phyloP scores from a whole-genome alignment of 2,888 invertebrate genomes.

The Drosophila colorata region DNA sequence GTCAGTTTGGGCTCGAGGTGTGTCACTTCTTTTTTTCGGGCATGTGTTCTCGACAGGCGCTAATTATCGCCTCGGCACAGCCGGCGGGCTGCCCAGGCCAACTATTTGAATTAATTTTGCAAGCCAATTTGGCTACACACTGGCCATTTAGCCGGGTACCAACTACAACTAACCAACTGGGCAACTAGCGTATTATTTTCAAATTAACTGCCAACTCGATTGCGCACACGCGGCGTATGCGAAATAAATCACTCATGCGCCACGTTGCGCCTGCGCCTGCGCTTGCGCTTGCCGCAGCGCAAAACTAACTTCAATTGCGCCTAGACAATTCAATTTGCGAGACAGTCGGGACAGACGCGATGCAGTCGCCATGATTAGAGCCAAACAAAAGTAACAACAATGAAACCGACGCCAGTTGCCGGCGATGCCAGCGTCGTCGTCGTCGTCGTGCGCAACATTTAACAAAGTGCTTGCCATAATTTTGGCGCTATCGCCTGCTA shows the following conservation, averaged over 20 bases:
- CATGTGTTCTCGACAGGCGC: slow-evolving; percentile 78
- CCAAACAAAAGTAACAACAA: slow-evolving; percentile 43
- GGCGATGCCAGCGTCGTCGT: slow-evolving; percentile 8
- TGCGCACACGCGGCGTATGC: slow-evolving; percentile 79
- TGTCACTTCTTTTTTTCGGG: slow-evolving; percentile 41
- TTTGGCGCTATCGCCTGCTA: slow-evolving; percentile 73
- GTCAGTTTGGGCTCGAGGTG: slow-evolving; percentile 53
- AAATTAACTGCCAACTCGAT: slow-evolving; percentile 71
- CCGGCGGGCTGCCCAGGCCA: slow-evolving; percentile 45
- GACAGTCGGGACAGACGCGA: slow-evolving; percentile 66
- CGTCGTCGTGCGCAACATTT: slow-evolving; percentile 71
- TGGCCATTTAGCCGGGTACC: slow-evolving; percentile 7
- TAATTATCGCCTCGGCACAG: slow-evolving; percentile 76
- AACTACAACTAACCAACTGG: slow-evolving; percentile 13
- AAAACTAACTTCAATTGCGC: slow-evolving; percentile 52
- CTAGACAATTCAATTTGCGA: slow-evolving; percentile 76
- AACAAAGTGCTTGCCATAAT: slow-evolving; percentile 80
- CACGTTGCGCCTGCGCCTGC: slow-evolving; percentile 46
- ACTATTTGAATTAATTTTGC: slow-evolving; percentile 70
- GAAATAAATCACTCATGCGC: slow-evolving; percentile 80
- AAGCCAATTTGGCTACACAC: slow-evolving; percentile 60
- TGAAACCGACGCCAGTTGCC: slow-evolving; percentile 38
- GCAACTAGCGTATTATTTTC: slow-evolving; percentile 69
- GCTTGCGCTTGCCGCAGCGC: slow-evolving; percentile 25
- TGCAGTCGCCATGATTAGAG: slow-evolving; percentile 75